phyloP scores from a whole-genome alignment of 2,797 vertebrate genomes.

The Lagorchestes hirsutus region DNA sequence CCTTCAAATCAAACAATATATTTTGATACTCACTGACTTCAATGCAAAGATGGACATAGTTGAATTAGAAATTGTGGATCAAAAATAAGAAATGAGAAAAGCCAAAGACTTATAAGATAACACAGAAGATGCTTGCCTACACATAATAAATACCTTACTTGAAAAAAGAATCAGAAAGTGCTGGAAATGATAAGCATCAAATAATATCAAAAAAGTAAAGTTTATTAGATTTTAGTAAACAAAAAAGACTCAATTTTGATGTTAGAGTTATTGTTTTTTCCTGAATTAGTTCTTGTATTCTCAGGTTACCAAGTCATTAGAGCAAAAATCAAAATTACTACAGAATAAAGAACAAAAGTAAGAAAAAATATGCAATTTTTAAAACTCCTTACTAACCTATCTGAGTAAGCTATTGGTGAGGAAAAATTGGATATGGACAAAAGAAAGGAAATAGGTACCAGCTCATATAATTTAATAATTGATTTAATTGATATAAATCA shows the following conservation, averaged over 20 bases:
- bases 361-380: neutral
- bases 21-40: neutral
- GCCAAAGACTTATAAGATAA: neutral
- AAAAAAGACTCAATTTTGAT: neutral
- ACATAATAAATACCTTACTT: neutral
- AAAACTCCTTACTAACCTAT: neutral
- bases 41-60: neutral
- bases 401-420: neutral
- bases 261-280: neutral
- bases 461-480: neutral
- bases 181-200: neutral
- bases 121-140: neutral
- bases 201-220: neutral
- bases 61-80: neutral
- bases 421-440: neutral
- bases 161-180: neutral
- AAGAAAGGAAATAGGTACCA: neutral
- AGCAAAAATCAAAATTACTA: neutral
- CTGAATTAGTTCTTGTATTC: neutral
- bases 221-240: neutral
- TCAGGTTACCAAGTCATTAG: neutral
- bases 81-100: neutral
- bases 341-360: neutral
- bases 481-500: neutral
- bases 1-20: neutral